Evolutionary conservation across 23 tunicate species (phyloP), one percentile per base, ranked within the genome.

Genomic region (Halocynthia roretzi): DNA sequence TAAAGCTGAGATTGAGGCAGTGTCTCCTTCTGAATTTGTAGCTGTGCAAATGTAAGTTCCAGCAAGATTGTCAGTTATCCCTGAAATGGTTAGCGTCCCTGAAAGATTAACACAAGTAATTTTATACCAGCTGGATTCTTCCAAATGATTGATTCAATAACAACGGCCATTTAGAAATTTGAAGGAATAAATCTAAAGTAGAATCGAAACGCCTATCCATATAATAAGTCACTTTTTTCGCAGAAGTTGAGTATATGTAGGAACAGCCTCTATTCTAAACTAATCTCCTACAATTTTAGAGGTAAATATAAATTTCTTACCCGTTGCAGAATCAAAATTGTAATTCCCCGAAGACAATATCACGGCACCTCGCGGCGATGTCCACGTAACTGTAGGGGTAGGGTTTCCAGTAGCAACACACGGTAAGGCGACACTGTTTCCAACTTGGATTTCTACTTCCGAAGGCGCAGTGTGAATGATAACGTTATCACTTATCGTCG

Each of bases 11-110:
- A 89, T 54, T 54, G 85, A 68, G 9, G 77, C 88, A 23, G 15
- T 55, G 17, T 83, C 88, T 12, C 85, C 85, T 7, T 68, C 75
- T n/a, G 88, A 83, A 54, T 84, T 89, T n/a, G 82, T 80, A 21
- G 96, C 96, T 12, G 82, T 84, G 78, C 96, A 89, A n/a, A 77
- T 50, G 54, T 89, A 89, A 51, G 19, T 19, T 5, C 96, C 96
- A 8, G 88, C 96, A 82, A 84, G 70, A 15, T 80, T 83, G 62
- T 83, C 69, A 11, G 96, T 83, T 22, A 89, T 80, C 5, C 88
- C 85, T 6, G 71, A 69, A 70, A 89, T 89, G 21, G 62, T 80
- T 6, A 89, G 82, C 6, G 87, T 74, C 6, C 96, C 96, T 89
- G 68, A 18, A 71, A 52, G 12, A 15, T 44, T 50, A 19, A 60